Base-by-base conservation (phyloP, 2,888 invertebrate species). In the Dryomyza anilis region DNA sequence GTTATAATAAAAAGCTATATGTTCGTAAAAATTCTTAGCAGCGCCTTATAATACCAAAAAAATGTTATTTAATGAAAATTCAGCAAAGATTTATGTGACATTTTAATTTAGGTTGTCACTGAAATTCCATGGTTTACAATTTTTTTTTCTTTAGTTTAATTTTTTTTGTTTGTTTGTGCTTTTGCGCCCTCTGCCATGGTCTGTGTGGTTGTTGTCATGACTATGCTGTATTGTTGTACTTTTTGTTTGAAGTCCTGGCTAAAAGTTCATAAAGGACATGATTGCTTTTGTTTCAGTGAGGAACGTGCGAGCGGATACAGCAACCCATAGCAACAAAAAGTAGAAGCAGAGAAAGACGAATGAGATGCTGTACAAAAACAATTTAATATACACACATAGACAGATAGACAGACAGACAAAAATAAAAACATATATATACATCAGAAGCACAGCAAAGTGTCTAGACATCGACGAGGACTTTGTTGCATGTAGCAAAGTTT, bases 51-150 rank as follows among this genome's bases (percentile, higher is more conserved):
- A n/a, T n/a, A n/a, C n/a, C n/a, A n/a, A n/a, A n/a, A n/a, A n/a
- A n/a, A n/a, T n/a, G n/a, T n/a, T n/a, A 19, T 79, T 79, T 79
- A 79, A 79, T 79, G 76, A 79, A 79, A 79, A 77, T 78, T 76
- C 71, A 72, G 72, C 72, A 70, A 79, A 77, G 80, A 79, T 79
- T 79, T 79, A 78, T 79, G 79, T 77, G 79, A 78, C 79, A 75
- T 77, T 78, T 79, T 79, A 76, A 75, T 75, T 77, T 77, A 78
- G 76, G 75, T 78, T 76, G 77, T 58, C 46, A 45, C 21, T 58
- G n/a, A n/a, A n/a, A n/a, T n/a, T 19, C 45, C 36, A 29, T 16
- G 19, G 27, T 57, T 58, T 36, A 45, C 21, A 14, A 5, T 30
- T 12, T 58, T 45, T 23, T 45, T 10, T 29, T 58, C 36, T n/a